These are phyloP conservation scores for Cladopsammia gracilis DNA, from an alignment of 64 coral and sea anemone species.

Conservation along the genomic window DNA sequence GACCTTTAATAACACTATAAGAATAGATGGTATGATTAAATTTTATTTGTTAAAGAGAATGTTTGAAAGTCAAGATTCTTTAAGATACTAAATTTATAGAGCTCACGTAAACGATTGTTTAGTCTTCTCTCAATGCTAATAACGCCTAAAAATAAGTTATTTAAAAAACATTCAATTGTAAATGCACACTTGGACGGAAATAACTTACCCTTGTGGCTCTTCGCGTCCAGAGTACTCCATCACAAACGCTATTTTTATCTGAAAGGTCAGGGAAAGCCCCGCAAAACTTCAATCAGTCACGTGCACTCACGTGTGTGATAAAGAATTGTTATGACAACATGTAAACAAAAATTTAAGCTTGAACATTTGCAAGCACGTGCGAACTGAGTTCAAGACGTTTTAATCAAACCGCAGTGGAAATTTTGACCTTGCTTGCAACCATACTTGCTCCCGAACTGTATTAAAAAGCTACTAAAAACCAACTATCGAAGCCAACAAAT, in stretches of 20 bases:
- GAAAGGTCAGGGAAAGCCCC: constrained; percentile 80
- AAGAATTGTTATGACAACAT: constrained; percentile 15
- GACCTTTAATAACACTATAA: background rate
- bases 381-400: too few relatives aligned
- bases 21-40: background rate
- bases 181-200: background rate
- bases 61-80: background rate
- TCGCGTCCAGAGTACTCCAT: constrained; percentile 76
- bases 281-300: constrained; percentile 55
- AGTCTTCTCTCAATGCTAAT: constrained; percentile 75
- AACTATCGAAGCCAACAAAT: background rate
- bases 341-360: background rate
- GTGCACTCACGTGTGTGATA: constrained; percentile 62
- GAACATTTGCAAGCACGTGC: background rate
- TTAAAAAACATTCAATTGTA: background rate
- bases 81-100: background rate
- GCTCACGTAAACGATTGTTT: constrained; percentile 32
- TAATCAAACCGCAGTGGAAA: too few relatives aligned
- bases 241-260: constrained; percentile 47
- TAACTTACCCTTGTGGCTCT: constrained; percentile 63
- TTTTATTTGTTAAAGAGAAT: too few relatives aligned
- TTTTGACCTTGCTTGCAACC: background rate
- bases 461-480: too few relatives aligned
- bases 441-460: too few relatives aligned
- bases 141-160: background rate